Percentiles rank a stretch among this genome's conserved stretches.
These are phyloP conservation scores for Oryzias dopingdopingensis DNA, from an alignment of 2,797 vertebrate species.

Conservation along the genomic window DNA sequence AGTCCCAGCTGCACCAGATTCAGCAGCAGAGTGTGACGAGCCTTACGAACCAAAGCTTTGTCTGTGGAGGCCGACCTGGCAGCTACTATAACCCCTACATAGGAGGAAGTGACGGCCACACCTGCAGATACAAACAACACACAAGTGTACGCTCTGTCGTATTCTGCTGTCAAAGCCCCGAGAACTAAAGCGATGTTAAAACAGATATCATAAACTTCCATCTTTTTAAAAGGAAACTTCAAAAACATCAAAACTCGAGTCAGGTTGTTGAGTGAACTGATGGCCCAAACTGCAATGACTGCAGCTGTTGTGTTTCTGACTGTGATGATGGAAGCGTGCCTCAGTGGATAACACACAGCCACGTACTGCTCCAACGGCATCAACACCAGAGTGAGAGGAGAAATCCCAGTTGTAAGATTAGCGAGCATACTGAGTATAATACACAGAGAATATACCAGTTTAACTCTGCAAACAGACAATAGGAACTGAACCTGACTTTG, in stretches of 20 bases:
- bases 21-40: conserved; percentile 45
- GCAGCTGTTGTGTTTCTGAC: conserved; percentile 7
- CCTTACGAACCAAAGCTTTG: conserved; percentile 34
- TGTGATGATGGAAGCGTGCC: conserved; percentile 5
- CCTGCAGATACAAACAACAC: conserved; percentile 29
- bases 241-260: conserved; percentile 5
- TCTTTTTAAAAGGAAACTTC: background rate
- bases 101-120: conserved; percentile 21
- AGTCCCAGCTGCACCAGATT: conserved; percentile 49
- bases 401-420: conserved; percentile 15
- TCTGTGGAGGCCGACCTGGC: conserved; percentile 47
- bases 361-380: conserved; percentile 63
- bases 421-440: conserved; percentile 5
- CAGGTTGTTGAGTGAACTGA: conserved; percentile 1
- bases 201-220: conserved; percentile 26
- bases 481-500: conserved; percentile 25
- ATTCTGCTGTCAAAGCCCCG: background rate
- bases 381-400: conserved; percentile 64
- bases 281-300: background rate
- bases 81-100: conserved; percentile 38
- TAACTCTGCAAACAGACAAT: background rate
- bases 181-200: conserved; percentile 17
- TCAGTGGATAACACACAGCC: conserved; percentile 23
- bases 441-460: conserved; percentile 35
- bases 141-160: conserved; percentile 16